phyloP scores from a whole-genome alignment of 2,888 invertebrate species.

The Cheilosia grossa region DNA sequence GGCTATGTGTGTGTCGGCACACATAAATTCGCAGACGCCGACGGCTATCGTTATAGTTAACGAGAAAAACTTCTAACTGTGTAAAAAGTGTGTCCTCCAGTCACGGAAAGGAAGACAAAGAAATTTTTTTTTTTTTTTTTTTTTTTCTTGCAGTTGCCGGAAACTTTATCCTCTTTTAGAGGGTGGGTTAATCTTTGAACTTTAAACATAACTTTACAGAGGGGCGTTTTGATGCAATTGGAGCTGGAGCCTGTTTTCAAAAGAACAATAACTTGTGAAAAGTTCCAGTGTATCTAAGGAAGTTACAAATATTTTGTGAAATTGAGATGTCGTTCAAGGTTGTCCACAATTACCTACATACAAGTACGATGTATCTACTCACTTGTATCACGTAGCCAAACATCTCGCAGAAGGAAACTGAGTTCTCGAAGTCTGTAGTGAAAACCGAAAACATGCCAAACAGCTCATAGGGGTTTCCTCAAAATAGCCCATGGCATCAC shows the following conservation, averaged over 20 bases:
- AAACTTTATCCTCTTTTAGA: not conserved
- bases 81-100: too few species aligned
- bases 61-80: not conserved
- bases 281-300: not conserved
- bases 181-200: not conserved
- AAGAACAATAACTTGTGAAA: not conserved
- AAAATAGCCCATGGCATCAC: too few species aligned
- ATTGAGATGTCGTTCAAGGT: conserved; percentile 1
- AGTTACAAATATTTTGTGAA: not conserved
- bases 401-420: conserved; percentile 2
- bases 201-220: not conserved
- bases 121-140: not conserved
- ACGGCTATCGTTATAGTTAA: conserved; percentile 5
- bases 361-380: not conserved
- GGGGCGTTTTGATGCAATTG: not conserved
- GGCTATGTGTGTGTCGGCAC: too few species aligned
- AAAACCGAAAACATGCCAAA: too few species aligned
- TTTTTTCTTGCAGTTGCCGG: too few species aligned
- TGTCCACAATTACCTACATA: not conserved
- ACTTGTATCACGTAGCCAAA: conserved; percentile 12
- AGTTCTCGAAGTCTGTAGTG: too few species aligned
- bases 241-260: not conserved
- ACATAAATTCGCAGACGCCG: too few species aligned
- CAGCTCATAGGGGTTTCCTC: too few species aligned
- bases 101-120: too few species aligned